These are phyloP conservation scores for Antheraea mylitta DNA, from an alignment of 1,140 invertebrate genomes.

Conservation along the genomic window DNA sequence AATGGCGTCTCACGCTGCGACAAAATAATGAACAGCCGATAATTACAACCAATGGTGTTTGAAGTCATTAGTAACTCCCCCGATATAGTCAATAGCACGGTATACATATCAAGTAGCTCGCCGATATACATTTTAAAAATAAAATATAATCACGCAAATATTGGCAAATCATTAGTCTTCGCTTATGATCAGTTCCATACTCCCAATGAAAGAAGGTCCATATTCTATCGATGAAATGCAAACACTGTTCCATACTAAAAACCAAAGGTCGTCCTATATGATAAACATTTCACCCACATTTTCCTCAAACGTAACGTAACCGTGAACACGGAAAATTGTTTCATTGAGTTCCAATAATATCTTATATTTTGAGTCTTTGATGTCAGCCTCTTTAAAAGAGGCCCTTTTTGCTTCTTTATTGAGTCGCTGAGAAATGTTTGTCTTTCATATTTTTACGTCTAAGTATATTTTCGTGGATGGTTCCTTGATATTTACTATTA, in stretches of 20 bases:
- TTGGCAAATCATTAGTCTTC: too few relatives aligned
- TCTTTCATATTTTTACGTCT: not conserved
- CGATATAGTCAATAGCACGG: too few relatives aligned
- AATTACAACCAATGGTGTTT: too few relatives aligned
- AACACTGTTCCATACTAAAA: not conserved
- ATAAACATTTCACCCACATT: not conserved
- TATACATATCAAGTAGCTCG: too few relatives aligned
- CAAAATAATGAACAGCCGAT: too few relatives aligned
- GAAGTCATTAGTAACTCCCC: too few relatives aligned
- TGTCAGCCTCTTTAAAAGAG: conserved; percentile 3
- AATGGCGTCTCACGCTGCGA: too few relatives aligned
- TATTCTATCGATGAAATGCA: not conserved
- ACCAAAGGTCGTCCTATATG: not conserved
- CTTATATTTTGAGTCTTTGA: conserved; percentile 6
- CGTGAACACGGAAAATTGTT: conserved; percentile 8
- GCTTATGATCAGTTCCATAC: too few relatives aligned
- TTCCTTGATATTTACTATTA: too few relatives aligned
- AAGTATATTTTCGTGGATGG: not conserved
- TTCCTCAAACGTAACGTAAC: not conserved
- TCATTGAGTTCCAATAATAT: conserved; percentile 14
- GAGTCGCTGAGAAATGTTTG: conserved; percentile 4
- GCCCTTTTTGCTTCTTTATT: conserved; percentile 7
- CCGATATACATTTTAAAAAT: too few relatives aligned
- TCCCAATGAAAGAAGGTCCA: not conserved
- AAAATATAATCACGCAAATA: too few relatives aligned